Conservation (phyloP, 2,888 invertebrate genomes). For the Caenorhabditis angaria region DNA sequence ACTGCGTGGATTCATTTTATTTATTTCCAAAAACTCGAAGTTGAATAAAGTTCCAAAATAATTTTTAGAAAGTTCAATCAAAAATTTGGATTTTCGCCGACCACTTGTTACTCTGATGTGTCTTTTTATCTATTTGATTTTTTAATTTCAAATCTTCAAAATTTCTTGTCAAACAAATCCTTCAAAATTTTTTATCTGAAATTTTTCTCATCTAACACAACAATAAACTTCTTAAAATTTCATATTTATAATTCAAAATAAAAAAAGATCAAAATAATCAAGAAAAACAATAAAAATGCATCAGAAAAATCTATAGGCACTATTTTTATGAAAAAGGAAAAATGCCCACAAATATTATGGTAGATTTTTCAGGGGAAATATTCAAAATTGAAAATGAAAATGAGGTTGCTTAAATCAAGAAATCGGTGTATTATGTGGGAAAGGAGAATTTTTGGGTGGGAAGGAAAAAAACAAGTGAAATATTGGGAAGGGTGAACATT, state of each 20-base stretch:
- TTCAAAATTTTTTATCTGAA: neutral
- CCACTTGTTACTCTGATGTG: too few relatives aligned
- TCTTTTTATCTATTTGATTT: too few relatives aligned
- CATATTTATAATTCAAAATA: neutral
- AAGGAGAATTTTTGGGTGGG: neutral
- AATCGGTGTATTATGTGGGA: slow-evolving; percentile 6
- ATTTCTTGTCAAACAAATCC: too few relatives aligned
- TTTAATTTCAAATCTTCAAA: too few relatives aligned
- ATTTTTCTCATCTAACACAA: neutral
- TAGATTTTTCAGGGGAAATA: neutral
- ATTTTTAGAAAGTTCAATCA: too few relatives aligned
- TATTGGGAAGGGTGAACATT: neutral
- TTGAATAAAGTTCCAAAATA: too few relatives aligned
- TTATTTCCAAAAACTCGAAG: too few relatives aligned
- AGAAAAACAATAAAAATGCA: too few relatives aligned
- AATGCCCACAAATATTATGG: slow-evolving; percentile 1
- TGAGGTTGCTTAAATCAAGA: neutral
- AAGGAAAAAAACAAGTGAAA: neutral
- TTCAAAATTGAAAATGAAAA: neutral
- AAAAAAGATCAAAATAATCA: neutral
- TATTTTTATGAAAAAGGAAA: neutral
- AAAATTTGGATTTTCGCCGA: too few relatives aligned
- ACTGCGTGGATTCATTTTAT: too few relatives aligned
- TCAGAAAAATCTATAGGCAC: neutral
- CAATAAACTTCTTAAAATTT: too few relatives aligned